Conservation (phyloP, 2,888 invertebrate genomes). For the Tachina grossa region DNA sequence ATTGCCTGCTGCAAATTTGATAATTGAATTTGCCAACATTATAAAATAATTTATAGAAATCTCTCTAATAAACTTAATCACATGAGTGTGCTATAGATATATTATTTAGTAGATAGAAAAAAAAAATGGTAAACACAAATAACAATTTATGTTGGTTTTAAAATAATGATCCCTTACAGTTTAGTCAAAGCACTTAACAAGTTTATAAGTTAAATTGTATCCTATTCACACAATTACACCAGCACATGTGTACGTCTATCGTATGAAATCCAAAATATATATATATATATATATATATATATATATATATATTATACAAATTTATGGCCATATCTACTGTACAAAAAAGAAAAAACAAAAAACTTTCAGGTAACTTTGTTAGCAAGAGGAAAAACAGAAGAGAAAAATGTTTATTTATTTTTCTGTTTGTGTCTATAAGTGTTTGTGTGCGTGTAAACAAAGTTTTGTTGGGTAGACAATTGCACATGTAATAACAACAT, state of each 20-base stretch:
- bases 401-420: not conserved
- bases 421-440: not conserved
- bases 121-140: not conserved
- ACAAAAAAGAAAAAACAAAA: conserved; percentile 4
- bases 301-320: conserved; percentile 13
- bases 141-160: conserved; percentile 47
- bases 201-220: conserved; percentile 51
- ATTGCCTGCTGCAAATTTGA: not conserved
- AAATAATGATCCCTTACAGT: conserved; percentile 42
- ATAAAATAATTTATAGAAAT: conserved; percentile 36
- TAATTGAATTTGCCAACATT: conserved; percentile 26
- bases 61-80: conserved; percentile 1
- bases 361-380: conserved; percentile 28
- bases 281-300: not conserved
- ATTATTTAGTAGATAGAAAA: not conserved
- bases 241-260: too few species aligned
- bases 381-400: not conserved
- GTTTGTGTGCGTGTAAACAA: not conserved
- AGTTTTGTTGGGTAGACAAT: conserved; percentile 17
- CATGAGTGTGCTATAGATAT: not conserved
- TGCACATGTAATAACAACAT: conserved; percentile 36
- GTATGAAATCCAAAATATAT: conserved; percentile 14
- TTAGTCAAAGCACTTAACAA: conserved; percentile 52
- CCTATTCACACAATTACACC: not conserved
- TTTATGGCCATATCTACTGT: conserved; percentile 25